phyloP scores from a whole-genome alignment of 2,113 vertebrate species.

The Mixornis gularis region DNA sequence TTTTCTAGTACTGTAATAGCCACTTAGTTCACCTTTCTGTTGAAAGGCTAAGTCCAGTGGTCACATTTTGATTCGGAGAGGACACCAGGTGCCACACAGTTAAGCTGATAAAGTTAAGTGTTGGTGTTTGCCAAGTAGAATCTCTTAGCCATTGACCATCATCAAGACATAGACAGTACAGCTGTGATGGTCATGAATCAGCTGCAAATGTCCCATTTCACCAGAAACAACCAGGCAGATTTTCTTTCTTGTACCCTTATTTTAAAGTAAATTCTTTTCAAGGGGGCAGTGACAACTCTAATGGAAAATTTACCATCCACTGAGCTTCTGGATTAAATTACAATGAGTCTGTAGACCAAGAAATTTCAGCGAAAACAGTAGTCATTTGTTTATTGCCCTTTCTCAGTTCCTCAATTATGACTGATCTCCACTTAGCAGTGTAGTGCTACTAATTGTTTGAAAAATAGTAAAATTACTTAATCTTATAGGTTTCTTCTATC shows the following conservation, averaged over 20 bases:
- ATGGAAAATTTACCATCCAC: constrained; percentile 75
- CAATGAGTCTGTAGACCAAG: constrained; percentile 69
- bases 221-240: not conserved
- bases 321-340: constrained; percentile 70
- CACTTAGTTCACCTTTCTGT: not conserved
- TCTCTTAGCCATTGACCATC: not conserved
- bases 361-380: constrained; percentile 67
- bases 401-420: constrained; percentile 65
- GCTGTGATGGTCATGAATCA: not conserved
- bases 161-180: not conserved
- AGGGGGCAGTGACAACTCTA: constrained; percentile 53
- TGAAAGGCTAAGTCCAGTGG: not conserved
- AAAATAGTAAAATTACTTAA: constrained; percentile 58
- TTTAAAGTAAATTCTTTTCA: constrained; percentile 62
- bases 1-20: not conserved
- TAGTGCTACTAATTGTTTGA: constrained; percentile 67
- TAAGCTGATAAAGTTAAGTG: not conserved
- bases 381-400: constrained; percentile 82
- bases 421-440: constrained; percentile 63
- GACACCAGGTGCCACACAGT: not conserved
- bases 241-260: constrained; percentile 35
- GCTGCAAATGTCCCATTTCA: not conserved
- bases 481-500: not conserved
- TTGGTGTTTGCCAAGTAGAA: not conserved
- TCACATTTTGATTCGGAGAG: not conserved